These are phyloP conservation scores for Craterocephalus amniculus DNA, from an alignment of 2,797 vertebrate genomes.

Conservation along the genomic window DNA sequence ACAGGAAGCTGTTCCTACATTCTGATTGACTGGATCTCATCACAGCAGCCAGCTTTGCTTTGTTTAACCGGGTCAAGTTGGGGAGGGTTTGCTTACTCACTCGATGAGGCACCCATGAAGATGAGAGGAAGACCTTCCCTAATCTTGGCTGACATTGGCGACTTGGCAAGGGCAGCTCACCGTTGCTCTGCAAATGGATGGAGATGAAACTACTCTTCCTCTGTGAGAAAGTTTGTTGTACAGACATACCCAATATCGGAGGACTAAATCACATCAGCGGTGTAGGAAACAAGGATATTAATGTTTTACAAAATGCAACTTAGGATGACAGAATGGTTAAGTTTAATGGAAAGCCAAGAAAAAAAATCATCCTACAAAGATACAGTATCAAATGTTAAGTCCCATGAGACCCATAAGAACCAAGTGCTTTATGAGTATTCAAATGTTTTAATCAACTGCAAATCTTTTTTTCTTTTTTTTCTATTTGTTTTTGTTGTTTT, in stretches of 20 bases:
- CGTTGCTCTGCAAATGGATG: conserved; percentile 33
- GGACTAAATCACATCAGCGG: background rate
- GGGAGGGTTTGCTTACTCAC: conserved; percentile 78
- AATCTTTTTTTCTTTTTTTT: background rate
- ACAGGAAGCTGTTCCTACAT: conserved; percentile 67
- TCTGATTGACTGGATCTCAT: conserved; percentile 76
- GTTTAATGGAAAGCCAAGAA: background rate
- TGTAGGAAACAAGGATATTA: too few relatives aligned
- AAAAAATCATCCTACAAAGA: background rate
- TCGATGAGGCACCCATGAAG: conserved; percentile 76
- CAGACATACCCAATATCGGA: background rate
- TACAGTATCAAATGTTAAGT: background rate
- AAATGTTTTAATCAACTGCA: background rate
- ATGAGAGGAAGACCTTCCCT: conserved; percentile 77
- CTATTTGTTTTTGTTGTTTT: background rate
- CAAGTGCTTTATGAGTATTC: background rate
- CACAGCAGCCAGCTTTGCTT: conserved; percentile 66
- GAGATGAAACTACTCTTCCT: conserved; percentile 32
- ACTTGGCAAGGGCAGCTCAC: conserved; percentile 57
- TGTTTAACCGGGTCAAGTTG: conserved; percentile 74
- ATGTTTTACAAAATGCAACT: too few relatives aligned
- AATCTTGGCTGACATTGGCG: conserved; percentile 82
- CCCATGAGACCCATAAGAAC: background rate
- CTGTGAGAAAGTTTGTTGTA: conserved; percentile 30
- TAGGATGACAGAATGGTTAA: too few relatives aligned